phyloP scores from a whole-genome alignment of 2,797 vertebrate genomes.

The Spinibarbus caldwelli region DNA sequence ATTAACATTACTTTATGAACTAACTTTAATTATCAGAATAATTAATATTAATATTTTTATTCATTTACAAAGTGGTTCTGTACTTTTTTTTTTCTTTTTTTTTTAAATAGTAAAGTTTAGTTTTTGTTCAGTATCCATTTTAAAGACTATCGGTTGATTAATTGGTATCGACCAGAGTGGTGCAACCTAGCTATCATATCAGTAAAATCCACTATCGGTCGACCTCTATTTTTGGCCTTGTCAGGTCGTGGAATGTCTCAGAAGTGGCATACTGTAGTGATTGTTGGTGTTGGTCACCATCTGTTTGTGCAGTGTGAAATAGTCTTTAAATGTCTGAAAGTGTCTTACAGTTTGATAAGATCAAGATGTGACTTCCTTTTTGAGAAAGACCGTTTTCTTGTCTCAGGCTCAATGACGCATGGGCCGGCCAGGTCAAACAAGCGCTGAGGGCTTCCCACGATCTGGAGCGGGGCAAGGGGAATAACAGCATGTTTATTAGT shows the following conservation, averaged over 20 bases:
- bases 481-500: conserved; percentile 2
- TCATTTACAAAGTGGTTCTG: too few relatives aligned
- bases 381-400: conserved; percentile 90
- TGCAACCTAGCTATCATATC: too few relatives aligned
- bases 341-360: conserved; percentile 90
- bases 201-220: too few relatives aligned
- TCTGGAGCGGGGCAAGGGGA: conserved; percentile 72
- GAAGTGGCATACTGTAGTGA: neutral
- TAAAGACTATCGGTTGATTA: too few relatives aligned
- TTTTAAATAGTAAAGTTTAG: too few relatives aligned
- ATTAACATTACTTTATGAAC: too few relatives aligned
- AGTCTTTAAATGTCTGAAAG: neutral
- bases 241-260: neutral
- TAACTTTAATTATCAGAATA: too few relatives aligned
- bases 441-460: conserved; percentile 88
- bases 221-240: neutral
- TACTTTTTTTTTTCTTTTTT: too few relatives aligned
- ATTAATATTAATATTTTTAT: too few relatives aligned
- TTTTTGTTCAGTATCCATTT: too few relatives aligned
- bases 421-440: conserved; percentile 94
- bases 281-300: neutral
- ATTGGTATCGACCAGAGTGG: too few relatives aligned
- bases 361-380: conserved; percentile 96
- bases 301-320: neutral
- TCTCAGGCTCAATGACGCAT: conserved; percentile 85